Percentiles rank a stretch among this genome's conserved stretches.
These are phyloP conservation scores for Picus viridis DNA, from an alignment of 2,797 vertebrate species.

Conservation along the genomic window DNA sequence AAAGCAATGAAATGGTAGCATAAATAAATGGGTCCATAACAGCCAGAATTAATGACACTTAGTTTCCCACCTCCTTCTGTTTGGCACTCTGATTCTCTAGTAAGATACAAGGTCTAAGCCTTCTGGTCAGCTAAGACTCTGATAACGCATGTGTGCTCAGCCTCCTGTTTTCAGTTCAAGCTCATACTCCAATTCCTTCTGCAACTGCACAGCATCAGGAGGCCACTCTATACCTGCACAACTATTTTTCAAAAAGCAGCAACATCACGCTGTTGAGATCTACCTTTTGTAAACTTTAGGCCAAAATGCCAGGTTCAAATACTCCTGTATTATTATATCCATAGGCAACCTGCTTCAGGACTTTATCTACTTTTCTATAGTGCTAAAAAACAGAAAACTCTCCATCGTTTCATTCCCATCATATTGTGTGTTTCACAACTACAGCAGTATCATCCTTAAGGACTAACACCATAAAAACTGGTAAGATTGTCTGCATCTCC, in stretches of 20 bases:
- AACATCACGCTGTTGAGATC: not conserved
- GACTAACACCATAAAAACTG: constrained; percentile 5
- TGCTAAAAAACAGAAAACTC: not conserved
- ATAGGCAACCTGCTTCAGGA: not conserved
- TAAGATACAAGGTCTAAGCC: not conserved
- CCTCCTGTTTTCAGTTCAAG: too few relatives aligned
- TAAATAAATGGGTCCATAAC: not conserved
- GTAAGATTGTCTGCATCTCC: not conserved
- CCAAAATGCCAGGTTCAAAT: not conserved
- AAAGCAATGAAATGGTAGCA: not conserved
- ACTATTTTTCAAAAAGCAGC: not conserved
- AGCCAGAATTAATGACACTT: not conserved
- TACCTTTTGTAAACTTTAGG: not conserved
- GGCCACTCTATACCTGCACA: not conserved
- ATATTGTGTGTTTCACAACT: not conserved
- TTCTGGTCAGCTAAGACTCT: not conserved
- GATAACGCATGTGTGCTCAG: not conserved
- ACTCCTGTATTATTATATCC: not conserved
- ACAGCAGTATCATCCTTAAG: not conserved
- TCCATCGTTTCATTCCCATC: not conserved
- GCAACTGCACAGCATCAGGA: not conserved
- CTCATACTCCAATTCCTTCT: not conserved
- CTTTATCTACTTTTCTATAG: not conserved
- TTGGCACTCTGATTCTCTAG: not conserved
- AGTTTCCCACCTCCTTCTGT: not conserved